Evolutionary conservation across 2,113 vertebrate species (phyloP).

Genomic region (Ceyx margarethae): DNA sequence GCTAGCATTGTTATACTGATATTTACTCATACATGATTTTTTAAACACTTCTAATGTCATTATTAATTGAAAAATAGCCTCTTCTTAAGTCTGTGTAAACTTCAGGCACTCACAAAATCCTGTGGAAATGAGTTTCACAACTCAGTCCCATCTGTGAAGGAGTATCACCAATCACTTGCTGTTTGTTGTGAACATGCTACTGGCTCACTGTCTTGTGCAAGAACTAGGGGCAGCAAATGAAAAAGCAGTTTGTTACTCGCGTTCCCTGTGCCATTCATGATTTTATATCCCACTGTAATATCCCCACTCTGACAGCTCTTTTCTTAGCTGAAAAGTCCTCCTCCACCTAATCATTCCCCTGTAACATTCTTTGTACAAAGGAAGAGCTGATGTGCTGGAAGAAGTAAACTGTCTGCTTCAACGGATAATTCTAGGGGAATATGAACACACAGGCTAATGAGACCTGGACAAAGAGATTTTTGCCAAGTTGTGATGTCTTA

Average conservation of each 20-base stretch:
- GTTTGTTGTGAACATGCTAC: neutral
- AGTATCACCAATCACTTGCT: neutral
- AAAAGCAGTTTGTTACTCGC: neutral
- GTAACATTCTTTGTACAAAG: neutral
- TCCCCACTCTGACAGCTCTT: neutral
- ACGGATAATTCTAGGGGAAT: neutral
- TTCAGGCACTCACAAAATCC: neutral
- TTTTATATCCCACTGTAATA: neutral
- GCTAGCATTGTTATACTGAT: neutral
- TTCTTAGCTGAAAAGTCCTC: neutral
- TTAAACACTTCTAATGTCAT: neutral
- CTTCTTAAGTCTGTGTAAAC: neutral
- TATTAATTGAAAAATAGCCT: neutral
- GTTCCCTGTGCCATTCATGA: neutral
- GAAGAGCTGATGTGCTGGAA: neutral
- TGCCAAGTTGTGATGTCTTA: slow-evolving; percentile 40
- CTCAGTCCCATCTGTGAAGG: neutral
- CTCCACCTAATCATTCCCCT: neutral
- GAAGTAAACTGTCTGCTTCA: slow-evolving; percentile 11
- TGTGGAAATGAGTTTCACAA: neutral
- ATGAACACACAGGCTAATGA: slow-evolving; percentile 27
- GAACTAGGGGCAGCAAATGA: neutral
- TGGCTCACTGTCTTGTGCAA: neutral
- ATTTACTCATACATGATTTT: neutral
- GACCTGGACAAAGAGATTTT: slow-evolving; percentile 18